These are phyloP conservation scores for Xiphias gladius DNA, from an alignment of 2,113 vertebrate genomes.

Conservation along the genomic window DNA sequence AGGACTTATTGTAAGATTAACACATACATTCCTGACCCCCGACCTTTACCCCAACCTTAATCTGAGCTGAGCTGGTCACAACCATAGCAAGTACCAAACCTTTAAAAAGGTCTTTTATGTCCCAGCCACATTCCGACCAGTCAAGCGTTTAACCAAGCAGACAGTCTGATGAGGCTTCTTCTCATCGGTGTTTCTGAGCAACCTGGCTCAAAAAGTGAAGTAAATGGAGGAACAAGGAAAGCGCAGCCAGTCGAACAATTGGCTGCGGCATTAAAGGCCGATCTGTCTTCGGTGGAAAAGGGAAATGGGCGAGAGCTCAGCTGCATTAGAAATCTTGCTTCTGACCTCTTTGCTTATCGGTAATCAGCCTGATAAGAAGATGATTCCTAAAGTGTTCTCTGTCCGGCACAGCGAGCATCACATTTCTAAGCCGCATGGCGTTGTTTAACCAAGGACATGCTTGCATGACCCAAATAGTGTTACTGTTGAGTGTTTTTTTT, in stretches of 20 bases:
- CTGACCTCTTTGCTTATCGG: conserved; percentile 12
- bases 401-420: conserved; percentile 4
- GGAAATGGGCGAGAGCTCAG: not conserved
- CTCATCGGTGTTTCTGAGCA: not conserved
- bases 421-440: not conserved
- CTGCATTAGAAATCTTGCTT: conserved; percentile 24
- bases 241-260: not conserved
- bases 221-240: not conserved
- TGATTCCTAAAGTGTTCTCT: conserved; percentile 23
- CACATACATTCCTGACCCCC: not conserved
- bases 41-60: not conserved
- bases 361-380: conserved; percentile 17
- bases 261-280: not conserved
- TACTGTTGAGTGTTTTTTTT: not conserved
- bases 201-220: not conserved
- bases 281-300: not conserved
- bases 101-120: no score
- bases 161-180: not conserved
- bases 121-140: not conserved
- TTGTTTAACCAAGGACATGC: not conserved
- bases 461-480: not conserved
- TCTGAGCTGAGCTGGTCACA: no score
- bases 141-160: not conserved
- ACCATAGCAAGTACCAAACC: no score
- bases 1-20: no score